Base-by-base conservation (phyloP, 2,113 vertebrate genomes). In the Chloropsis cyanopogon region DNA sequence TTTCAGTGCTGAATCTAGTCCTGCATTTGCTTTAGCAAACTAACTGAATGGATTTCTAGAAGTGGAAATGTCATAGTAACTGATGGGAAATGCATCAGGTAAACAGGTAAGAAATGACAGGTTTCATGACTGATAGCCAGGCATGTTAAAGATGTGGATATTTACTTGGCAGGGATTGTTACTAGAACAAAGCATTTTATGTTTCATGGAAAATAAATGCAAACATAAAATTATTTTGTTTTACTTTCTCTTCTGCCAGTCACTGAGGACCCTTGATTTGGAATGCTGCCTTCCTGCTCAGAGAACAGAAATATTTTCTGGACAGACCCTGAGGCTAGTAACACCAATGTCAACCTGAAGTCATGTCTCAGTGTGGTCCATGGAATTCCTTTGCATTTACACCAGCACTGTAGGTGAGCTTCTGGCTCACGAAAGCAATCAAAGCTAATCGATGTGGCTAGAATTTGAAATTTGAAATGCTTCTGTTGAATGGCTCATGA, bases 381-480 rank as follows among this genome's bases (percentile, higher is more conserved):
- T 10, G 31, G 57, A 72, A 69, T 82, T 92, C 17, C 49, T 94
- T 33, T 81, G 76, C 76, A 26, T 84, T 96, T 90, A 53, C 41
- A 82, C 41, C 71, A 22, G n/a, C 8, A 0, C 37, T 6, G 9
- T 28, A 52, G 93, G 83, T 64, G 90, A 96, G 86, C 64, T 88
- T 53, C 80, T 88, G 82, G 85, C 92, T 95, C 80, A 75, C 0
- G 0, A 68, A 95, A 94, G 88, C 80, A 95, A 92, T 96, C 93
- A 95, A 82, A 95, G 44, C 44, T 90, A 81, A 94, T 82, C 5
- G 19, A 83, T 47, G n/a, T 94, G 86, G 56, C 80, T 92, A 56
- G 94, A 96, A 96, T 96, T 47, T 85, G 90, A 72, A 95, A 86
- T 91, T 79, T 94, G 60, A 83, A 13, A 60, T 61, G 79, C 60